These are phyloP conservation scores for Mamestra brassicae DNA, from an alignment of 2,888 invertebrate species.

Conservation along the genomic window DNA sequence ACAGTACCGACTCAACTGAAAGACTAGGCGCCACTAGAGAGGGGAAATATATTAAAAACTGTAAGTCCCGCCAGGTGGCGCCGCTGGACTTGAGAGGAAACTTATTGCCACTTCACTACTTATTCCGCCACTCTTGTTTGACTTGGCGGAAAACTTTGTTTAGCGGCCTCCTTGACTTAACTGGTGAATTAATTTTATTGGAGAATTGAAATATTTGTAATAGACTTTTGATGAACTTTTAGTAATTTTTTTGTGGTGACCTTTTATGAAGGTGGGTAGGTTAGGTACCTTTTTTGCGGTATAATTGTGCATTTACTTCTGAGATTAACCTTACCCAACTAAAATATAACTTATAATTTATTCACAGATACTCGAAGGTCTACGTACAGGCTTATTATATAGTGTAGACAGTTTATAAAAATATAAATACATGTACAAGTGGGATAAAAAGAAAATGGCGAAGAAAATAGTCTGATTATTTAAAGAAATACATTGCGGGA, in stretches of 20 bases:
- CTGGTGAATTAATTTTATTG: slow-evolving; percentile 42
- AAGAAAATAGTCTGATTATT: too few species aligned
- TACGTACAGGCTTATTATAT: too few species aligned
- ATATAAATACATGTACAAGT: too few species aligned
- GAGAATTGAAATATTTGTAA: slow-evolving; percentile 23
- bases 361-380: too few species aligned
- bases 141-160: slow-evolving; percentile 58
- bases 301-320: too few species aligned
- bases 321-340: too few species aligned
- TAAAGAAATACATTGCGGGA: too few species aligned
- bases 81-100: slow-evolving; percentile 26
- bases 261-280: too few species aligned
- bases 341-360: too few species aligned
- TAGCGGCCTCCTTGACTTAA: slow-evolving; percentile 33
- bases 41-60: slow-evolving; percentile 65
- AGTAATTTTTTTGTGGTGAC: background rate
- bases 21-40: slow-evolving; percentile 24
- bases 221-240: slow-evolving; percentile 33
- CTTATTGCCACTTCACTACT: slow-evolving; percentile 65
- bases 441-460: too few species aligned
- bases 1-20: slow-evolving; percentile 39
- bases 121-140: slow-evolving; percentile 58
- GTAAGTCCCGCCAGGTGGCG: slow-evolving; percentile 50
- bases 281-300: background rate
- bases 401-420: too few species aligned